Evolutionary conservation across 2,113 vertebrate species (phyloP).

Genomic region (Crotalus horridus): DNA sequence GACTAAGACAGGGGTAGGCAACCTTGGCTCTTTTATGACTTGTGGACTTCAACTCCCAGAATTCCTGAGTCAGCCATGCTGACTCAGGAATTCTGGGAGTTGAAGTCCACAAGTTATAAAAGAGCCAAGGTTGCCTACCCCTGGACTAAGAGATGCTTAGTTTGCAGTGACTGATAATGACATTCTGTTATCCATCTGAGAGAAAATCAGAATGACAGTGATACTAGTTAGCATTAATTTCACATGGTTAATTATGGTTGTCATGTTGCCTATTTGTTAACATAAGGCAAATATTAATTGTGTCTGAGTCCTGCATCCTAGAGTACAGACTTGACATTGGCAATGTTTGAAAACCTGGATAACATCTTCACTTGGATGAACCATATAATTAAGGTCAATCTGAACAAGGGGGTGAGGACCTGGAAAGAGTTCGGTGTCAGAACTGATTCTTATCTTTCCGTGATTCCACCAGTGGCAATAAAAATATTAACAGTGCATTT

Average conservation of each 20-base stretch:
- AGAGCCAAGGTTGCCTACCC: too few species aligned
- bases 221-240: slow-evolving; percentile 8
- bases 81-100: too few species aligned
- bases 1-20: neutral
- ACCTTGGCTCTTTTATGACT: too few species aligned
- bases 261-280: neutral
- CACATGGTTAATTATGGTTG: neutral
- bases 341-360: neutral
- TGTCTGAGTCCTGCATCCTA: neutral
- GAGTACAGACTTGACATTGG: neutral
- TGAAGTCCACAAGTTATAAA: too few species aligned
- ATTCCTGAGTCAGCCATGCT: too few species aligned
- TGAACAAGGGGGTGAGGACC: too few species aligned
- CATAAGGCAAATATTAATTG: slow-evolving; percentile 9
- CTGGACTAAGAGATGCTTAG: slow-evolving; percentile 10
- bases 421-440: neutral
- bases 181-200: slow-evolving; percentile 12
- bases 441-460: neutral
- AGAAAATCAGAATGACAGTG: slow-evolving; percentile 3
- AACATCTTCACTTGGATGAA: slow-evolving; percentile 14
- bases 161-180: slow-evolving; percentile 15
- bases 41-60: too few species aligned
- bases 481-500: neutral
- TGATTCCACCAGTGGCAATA: neutral
- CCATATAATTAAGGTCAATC: neutral